Evolutionary conservation across 2,797 vertebrate species (phyloP).

Genomic region (Coregonus ussuriensis): DNA sequence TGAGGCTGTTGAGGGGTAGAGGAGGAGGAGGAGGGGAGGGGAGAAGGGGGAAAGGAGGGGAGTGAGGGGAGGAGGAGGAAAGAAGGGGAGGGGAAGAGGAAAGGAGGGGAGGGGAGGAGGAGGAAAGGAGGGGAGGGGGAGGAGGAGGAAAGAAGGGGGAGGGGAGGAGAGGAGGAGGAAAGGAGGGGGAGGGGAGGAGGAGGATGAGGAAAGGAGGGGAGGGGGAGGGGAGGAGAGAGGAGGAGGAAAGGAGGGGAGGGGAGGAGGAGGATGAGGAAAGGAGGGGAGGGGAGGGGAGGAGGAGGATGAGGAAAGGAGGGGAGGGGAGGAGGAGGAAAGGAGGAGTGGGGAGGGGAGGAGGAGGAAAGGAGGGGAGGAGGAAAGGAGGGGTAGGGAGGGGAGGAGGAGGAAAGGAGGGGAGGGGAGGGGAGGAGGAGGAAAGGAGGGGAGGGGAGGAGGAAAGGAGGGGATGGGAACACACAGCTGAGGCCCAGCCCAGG

Average conservation of each 20-base stretch:
- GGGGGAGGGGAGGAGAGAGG: no score
- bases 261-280: no score
- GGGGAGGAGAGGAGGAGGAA: no score
- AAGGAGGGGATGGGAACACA: background rate
- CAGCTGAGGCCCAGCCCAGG: background rate
- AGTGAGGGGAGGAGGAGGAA: no score
- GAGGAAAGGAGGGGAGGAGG: background rate
- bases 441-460: background rate
- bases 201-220: constrained; percentile 21
- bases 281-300: no score
- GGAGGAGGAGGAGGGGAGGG: background rate
- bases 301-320: no score
- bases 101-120: no score
- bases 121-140: background rate
- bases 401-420: no score
- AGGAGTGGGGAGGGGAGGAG: background rate
- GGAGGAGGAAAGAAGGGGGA: constrained; percentile 14
- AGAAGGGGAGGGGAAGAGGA: background rate
- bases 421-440: constrained; percentile 29
- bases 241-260: background rate
- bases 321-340: no score
- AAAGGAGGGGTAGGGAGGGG: no score
- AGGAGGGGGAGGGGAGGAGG: background rate
- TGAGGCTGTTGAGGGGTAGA: constrained; percentile 31
- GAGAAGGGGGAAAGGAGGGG: constrained; percentile 11